Base-by-base conservation (phyloP, 64 coral and sea anemone genomes). In the Dendronephthya gigantea region DNA sequence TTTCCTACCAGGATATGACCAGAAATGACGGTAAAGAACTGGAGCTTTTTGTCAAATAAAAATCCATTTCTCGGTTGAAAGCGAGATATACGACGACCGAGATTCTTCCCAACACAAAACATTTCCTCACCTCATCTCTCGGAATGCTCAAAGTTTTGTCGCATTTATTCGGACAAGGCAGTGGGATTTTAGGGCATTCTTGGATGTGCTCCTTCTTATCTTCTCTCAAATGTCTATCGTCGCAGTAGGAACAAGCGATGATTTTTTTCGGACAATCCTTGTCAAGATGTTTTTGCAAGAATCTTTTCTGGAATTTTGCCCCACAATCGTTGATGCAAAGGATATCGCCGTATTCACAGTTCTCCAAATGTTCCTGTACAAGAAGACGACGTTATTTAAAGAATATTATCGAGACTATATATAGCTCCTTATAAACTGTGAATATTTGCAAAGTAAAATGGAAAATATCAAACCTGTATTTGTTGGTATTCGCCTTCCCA, bases 191-290 rank as follows among this genome's bases (percentile, higher is more conserved):
- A 13, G 87, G 40, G 27, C 94, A 97, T 13, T 97, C 94, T 4
- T 87, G 48, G 17, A 93, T 84, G 89, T 97, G 94, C 56, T 86
- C 89, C 84, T 98, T 98, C 37, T 98, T 98, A 82, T 98, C 92
- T 84, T 93, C 95, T 39, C 95, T 89, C 25, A 91, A 82, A 38
- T 98, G 90, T 41, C 90, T 81, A 22, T 98, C 95, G 40, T 93
- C 95, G 25, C 95, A 98, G 55, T 93, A 98, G 0, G 95, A 85
- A 22, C 95, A 98, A 10, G 84, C 81, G 11, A 98, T 85, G 35
- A 98, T 98, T 87, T 89, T 91, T 31, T 93, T 93, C 0, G 87
- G 88, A 68, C 94, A 98, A 34, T 98, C 95, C 58, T 93, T 98
- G 82, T 93, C 92, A 13, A 93, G 69, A 82, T 98, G 95, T 72